phyloP scores from a whole-genome alignment of 2,888 invertebrate genomes.

The Drosophila setosimentum region DNA sequence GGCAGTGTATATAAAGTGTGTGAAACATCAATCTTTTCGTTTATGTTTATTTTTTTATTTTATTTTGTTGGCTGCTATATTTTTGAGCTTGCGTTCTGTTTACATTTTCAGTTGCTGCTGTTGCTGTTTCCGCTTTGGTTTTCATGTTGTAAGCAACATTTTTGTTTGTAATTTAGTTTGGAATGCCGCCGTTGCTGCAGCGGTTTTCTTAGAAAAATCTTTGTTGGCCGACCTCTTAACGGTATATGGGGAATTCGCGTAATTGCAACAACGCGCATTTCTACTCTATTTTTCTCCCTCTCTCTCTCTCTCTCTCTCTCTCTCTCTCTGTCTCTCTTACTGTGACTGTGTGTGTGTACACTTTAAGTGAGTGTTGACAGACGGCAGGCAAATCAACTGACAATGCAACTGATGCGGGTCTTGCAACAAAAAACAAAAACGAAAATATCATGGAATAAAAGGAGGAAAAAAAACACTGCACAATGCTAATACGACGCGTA shows the following conservation, averaged over 20 bases:
- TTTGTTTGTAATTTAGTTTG: conserved; percentile 80
- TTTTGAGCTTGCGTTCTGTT: conserved; percentile 52
- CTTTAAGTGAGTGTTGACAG: conserved; percentile 60
- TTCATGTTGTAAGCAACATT: conserved; percentile 72
- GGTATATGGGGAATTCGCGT: conserved; percentile 59
- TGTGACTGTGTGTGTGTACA: not conserved
- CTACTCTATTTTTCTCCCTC: not conserved
- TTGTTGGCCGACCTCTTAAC: conserved; percentile 68
- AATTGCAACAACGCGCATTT: conserved; percentile 55
- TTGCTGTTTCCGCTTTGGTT: conserved; percentile 77
- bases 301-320: not conserved
- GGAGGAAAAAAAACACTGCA: not conserved
- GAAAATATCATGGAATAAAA: not conserved
- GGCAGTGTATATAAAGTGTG: not conserved
- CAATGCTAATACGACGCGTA: conserved; percentile 28
- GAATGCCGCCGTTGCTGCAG: conserved; percentile 64
- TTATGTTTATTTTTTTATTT: conserved; percentile 1
- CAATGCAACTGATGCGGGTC: conserved; percentile 49
- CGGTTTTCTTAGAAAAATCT: conserved; percentile 77
- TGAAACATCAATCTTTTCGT: not conserved
- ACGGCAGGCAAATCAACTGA: conserved; percentile 63
- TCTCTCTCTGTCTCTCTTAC: not conserved
- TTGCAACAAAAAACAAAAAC: conserved; percentile 1
- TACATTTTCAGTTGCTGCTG: conserved; percentile 74
- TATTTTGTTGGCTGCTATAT: conserved; percentile 14